A percentile compares a stretch with the other conserved stretches of the same genome.
Evolutionary conservation across 2,113 vertebrate species (phyloP).

Genomic region (Alaudala cheleensis): DNA sequence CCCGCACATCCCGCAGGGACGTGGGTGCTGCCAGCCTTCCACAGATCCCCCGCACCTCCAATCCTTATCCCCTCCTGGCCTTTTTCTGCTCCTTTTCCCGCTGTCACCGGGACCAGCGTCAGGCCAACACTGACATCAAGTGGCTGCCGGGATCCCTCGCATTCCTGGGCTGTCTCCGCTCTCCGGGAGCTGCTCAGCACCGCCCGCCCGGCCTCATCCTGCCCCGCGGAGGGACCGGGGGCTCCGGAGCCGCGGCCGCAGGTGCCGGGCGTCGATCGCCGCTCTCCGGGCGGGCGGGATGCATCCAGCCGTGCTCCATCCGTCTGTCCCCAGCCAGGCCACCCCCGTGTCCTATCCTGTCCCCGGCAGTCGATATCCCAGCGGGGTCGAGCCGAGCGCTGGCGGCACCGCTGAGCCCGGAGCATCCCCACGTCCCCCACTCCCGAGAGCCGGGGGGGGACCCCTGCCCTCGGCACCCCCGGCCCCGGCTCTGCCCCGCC

Average conservation of each 20-base stretch:
- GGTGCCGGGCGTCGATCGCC: accelerated
- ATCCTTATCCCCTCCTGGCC: not conserved
- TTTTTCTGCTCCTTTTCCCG: not conserved
- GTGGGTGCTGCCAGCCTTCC: not conserved
- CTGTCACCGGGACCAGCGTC: not conserved
- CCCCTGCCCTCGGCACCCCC: not conserved
- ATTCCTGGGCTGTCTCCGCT: not conserved
- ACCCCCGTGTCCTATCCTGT: not conserved
- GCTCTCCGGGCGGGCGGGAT: not conserved
- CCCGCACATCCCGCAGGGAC: accelerated
- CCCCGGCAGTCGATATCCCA: constrained; percentile 30
- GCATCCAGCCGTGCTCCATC: not conserved
- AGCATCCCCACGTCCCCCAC: accelerated
- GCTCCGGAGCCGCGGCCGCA: accelerated
- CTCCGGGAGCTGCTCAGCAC: not conserved
- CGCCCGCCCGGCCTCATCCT: not conserved
- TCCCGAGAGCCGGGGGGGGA: not conserved
- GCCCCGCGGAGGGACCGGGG: not conserved
- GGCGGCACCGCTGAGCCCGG: not conserved
- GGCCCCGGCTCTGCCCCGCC: not conserved
- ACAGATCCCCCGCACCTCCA: not conserved
- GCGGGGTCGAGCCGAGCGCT: not conserved
- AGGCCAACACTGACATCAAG: constrained; percentile 21
- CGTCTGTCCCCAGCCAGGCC: not conserved
- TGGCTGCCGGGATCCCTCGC: not conserved